phyloP scores from a whole-genome alignment of 2,797 vertebrate species.

The Cyprinodon diabolis region DNA sequence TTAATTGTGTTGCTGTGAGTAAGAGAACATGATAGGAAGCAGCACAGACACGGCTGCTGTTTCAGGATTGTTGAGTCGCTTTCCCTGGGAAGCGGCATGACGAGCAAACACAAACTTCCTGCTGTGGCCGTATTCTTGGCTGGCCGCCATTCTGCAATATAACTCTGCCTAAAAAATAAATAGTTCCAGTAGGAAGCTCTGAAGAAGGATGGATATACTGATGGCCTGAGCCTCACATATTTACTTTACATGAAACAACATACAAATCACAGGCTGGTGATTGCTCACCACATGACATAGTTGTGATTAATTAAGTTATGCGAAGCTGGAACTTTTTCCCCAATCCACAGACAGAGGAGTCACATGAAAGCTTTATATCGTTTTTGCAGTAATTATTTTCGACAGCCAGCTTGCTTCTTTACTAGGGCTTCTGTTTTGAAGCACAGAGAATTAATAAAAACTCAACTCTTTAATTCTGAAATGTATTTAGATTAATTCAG shows the following conservation, averaged over 20 bases:
- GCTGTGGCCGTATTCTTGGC: slow-evolving; percentile 58
- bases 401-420: not conserved
- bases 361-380: slow-evolving; percentile 11
- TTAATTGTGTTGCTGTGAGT: slow-evolving; percentile 58
- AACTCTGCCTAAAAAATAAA: slow-evolving; percentile 38
- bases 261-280: not conserved
- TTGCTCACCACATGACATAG: slow-evolving; percentile 5
- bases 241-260: not conserved
- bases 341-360: not conserved
- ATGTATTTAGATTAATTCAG: not conserved
- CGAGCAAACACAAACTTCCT: slow-evolving; percentile 65
- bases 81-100: slow-evolving; percentile 64
- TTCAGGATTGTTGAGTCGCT: slow-evolving; percentile 60
- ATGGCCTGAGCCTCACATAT: slow-evolving; percentile 4
- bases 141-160: slow-evolving; percentile 48
- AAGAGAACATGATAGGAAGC: slow-evolving; percentile 64
- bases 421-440: slow-evolving; percentile 3
- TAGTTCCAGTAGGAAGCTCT: slow-evolving; percentile 23
- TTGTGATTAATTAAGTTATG: slow-evolving; percentile 5
- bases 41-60: slow-evolving; percentile 62
- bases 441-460: slow-evolving; percentile 10
- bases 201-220: slow-evolving; percentile 17
- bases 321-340: not conserved
- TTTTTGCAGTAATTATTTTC: not conserved
- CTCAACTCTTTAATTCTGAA: not conserved